Evolutionary conservation across 2,888 invertebrate genomes (phyloP), one percentile per base, ranked within the genome.

Genomic region (Thyatira batis): DNA sequence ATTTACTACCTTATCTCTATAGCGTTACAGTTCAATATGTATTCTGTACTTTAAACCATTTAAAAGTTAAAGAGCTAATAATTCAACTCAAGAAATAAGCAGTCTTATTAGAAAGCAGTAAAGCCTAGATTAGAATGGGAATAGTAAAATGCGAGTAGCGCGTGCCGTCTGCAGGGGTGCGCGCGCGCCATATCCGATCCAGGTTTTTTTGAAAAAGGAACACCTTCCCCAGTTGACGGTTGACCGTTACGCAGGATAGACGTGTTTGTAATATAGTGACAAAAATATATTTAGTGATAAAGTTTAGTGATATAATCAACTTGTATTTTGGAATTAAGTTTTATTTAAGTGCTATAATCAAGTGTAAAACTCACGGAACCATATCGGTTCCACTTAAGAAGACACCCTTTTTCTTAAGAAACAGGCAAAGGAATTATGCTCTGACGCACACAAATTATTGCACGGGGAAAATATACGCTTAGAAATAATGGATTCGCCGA

Each of bases 91-190:
- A 20, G 1, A 3, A 21, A 8, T 13, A 46, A 10, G 3, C 50
- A 50, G 21, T 13, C 45, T 56, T 51, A 46, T 1, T 0, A 2
- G 0, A 3, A 11, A 0, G 6, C 0, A 10, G 25, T 63, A 65
- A 60, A 55, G 55, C 57, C 58, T 17, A 69, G 67, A 63, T 61
- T 62, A 21, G 39, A 53, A 49, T 62, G 23, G 25, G 27, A 28
- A 10, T 57, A 56, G 62, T 65, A 76, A 64, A 76, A 86, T 89
- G 84, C 89, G 90, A 89, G 89, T 64, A 77, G 87, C 89, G 84
- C 89, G 90, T 89, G 89, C 89, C 79, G 61, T 71, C 65, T 61
- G 73, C 73, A 82, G 78, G 90, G 90, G 89, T 90, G 91, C 91
- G 90, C 85, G 64, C 68, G 78, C 87, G 89, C 82, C 82, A 70